Percentiles rank a stretch among this genome's conserved stretches.
These are phyloP conservation scores for Macropis europaea DNA, from an alignment of 2,888 invertebrate species.

Conservation along the genomic window DNA sequence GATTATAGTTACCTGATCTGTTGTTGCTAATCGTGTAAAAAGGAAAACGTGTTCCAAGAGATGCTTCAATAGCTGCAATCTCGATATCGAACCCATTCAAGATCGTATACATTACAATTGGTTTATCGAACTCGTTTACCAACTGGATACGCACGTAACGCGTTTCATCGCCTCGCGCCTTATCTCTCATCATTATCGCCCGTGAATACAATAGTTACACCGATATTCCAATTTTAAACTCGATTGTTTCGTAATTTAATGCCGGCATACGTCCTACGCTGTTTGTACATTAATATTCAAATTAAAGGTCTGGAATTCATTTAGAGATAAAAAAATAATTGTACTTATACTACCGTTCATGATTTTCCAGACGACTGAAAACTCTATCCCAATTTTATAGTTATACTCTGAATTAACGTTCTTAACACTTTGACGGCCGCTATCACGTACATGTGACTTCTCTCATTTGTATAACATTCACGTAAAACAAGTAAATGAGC, in stretches of 20 bases:
- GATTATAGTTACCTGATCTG: conserved; percentile 2
- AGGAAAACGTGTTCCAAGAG: neutral
- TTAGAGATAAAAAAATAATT: no score
- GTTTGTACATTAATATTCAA: neutral
- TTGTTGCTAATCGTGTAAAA: conserved; percentile 11
- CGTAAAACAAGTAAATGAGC: no score
- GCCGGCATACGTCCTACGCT: no score
- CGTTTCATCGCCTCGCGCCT: neutral
- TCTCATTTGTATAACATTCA: no score
- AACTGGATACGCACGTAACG: neutral
- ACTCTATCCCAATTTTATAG: no score
- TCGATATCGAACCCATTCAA: neutral
- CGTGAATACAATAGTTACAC: neutral
- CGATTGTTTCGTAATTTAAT: neutral
- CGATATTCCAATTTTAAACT: neutral
- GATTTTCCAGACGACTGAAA: no score
- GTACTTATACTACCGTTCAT: no score
- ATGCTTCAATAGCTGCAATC: conserved; percentile 12
- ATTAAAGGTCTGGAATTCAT: neutral
- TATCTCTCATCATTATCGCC: neutral
- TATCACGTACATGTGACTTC: no score
- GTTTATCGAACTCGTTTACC: conserved; percentile 6
- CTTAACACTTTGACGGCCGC: no score
- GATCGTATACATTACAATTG: conserved; percentile 13
- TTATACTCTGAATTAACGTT: no score